Base-by-base conservation (phyloP, 2,888 invertebrate genomes). In the Agonum fuliginosum region DNA sequence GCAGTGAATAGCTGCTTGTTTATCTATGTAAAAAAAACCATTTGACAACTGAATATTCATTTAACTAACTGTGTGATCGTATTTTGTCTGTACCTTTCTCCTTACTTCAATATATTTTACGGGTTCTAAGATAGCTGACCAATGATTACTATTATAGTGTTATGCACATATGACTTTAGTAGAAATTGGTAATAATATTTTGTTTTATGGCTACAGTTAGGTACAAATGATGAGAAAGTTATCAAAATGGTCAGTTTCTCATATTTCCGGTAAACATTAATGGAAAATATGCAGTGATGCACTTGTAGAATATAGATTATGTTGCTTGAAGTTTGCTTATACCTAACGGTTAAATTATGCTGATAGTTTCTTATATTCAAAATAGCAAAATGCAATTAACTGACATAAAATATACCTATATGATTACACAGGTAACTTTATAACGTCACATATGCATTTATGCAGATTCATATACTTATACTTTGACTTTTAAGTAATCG, bases 21-120 rank as follows among this genome's bases (percentile, higher is more conserved):
- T 27, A 37, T 22, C 1, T 6, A 12, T 43, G 41, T 6, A 58
- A 54, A 51, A 58, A 58, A 12, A 30, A 27, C 37, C 58, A 54
- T 73, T 58, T 37, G 58, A 54, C 24, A 43, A 43, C 58, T 37
- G 58, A 58, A 17, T 73, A 73, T 58, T 73, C 58, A 73, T n/a
- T 51, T 48, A 67, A 12, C 27, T 10, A 12, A 20, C 20, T 37
- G 22, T 37, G 19, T 34, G 67, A 67, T 41, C 67, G 10, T 58
- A 37, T 20, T 41, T 54, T 41, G 12, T 41, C 34, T 37, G 8
- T 22, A 58, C 73, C 73, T 73, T 73, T 73, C 73, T 73, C 73
- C 73, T 37, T 58, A n/a, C n/a, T n/a, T n/a, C n/a, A 20, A 41
- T 58, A 6, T 30, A 34, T 67, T 37, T 37, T n/a, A 37, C 12